These are phyloP conservation scores for Pempheris klunzingeri DNA, from an alignment of 2,797 vertebrate species.

Conservation along the genomic window DNA sequence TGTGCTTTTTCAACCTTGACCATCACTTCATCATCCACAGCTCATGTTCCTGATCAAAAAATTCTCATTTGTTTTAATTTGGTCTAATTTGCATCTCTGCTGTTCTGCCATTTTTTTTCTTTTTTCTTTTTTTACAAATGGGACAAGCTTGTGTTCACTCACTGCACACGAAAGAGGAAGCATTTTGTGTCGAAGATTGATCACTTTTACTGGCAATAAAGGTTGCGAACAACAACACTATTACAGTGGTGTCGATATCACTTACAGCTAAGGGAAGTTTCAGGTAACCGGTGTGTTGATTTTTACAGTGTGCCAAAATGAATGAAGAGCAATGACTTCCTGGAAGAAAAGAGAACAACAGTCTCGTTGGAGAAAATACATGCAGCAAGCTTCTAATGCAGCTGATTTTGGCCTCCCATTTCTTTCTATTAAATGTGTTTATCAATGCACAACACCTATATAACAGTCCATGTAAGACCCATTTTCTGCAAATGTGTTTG, in stretches of 20 bases:
- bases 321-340: not conserved
- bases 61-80: constrained; percentile 35
- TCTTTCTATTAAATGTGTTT: not conserved
- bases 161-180: not conserved
- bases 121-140: no score
- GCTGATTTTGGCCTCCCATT: not conserved
- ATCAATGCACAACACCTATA: not conserved
- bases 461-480: not conserved
- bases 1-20: constrained; percentile 12
- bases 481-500: not conserved
- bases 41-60: constrained; percentile 2
- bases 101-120: no score
- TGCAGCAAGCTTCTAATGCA: not conserved
- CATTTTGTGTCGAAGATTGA: not conserved
- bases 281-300: not conserved
- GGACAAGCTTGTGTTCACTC: not conserved
- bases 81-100: constrained; percentile 26
- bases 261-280: not conserved
- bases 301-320: constrained; percentile 1
- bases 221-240: constrained; percentile 11
- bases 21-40: constrained; percentile 4
- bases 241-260: constrained; percentile 7
- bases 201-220: constrained; percentile 17
- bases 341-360: not conserved
- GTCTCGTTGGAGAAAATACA: not conserved